Evolutionary conservation across 2,113 vertebrate genomes (phyloP), one percentile per base, ranked within the genome.

Genomic region (Protobothrops flavoviridis): DNA sequence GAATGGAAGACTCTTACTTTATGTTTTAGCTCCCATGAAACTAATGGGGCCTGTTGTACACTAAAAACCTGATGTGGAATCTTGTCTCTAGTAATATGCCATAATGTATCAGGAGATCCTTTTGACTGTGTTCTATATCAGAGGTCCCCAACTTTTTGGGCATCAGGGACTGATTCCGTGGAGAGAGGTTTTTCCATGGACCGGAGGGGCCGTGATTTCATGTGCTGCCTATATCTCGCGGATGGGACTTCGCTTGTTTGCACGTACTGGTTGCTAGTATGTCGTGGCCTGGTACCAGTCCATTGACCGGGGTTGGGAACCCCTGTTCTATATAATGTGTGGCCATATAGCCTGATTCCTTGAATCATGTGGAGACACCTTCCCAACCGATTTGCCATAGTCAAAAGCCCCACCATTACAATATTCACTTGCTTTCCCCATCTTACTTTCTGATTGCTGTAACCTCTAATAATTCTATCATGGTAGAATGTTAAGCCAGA

Each of bases 391-490:
- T 87, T 92, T 11, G 55, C 64, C 69, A 26, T 33, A 29, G 53
- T 26, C 12, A 29, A 85, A 13, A 45, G 21, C 11, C 17, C 55
- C 59, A 45, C 55, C 90, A 86, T 86, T 86, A 59, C 21, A 11
- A 20, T 55, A 17, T 48, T 55, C 53, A 7, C 50, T 74, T n/a
- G 87, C 26, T 21, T 88, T 89, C 81, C 81, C 64, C 64, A 57
- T 85, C 74, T 69, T 48, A 55, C 17, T 89, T 5, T 57, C 39
- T 23, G 53, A 5, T 85, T 89, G 26, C 39, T 90, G 43, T 8
- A 57, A 26, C 55, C 43, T 90, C 39, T 45, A 93, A 57, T 74
- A 85, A 93, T 20, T 57, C 52, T 45, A 90, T 90, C 92, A 86
- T 45, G 23, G 33, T 39, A 81, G 45, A 81, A 2, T 45, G 39